These are phyloP conservation scores for Heloderma charlesbogerti DNA, from an alignment of 2,113 vertebrate genomes.

Conservation along the genomic window DNA sequence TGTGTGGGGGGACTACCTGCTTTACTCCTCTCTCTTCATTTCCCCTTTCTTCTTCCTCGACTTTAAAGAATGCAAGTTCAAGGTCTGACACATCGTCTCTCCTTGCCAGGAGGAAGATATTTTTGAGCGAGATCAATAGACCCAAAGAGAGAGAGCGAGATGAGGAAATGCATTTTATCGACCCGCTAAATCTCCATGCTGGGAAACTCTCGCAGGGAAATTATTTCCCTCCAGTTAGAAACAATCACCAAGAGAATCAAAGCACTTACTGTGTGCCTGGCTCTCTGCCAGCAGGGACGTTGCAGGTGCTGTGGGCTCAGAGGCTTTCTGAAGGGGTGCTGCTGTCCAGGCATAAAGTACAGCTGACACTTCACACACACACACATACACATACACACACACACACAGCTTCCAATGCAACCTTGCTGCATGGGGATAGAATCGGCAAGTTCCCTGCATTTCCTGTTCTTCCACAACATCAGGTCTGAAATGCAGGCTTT, in stretches of 20 bases:
- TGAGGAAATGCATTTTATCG: constrained; percentile 67
- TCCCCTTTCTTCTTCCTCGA: background rate
- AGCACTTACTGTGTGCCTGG: background rate
- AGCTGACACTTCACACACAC: background rate
- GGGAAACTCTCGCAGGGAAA: constrained; percentile 52
- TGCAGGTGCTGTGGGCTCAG: fast-evolving
- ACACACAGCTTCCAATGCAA: fast-evolving
- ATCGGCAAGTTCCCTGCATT: background rate
- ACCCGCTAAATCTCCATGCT: constrained; percentile 45
- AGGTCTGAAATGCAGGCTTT: background rate
- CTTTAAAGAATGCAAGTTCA: constrained; percentile 30
- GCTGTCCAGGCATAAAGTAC: background rate
- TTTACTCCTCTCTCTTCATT: background rate
- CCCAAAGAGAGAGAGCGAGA: constrained; percentile 19
- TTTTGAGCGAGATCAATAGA: constrained; percentile 44
- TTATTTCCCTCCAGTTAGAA: constrained; percentile 11
- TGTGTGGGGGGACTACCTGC: background rate
- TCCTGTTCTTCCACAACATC: background rate
- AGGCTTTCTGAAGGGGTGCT: background rate
- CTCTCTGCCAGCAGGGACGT: background rate
- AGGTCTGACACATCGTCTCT: constrained; percentile 17
- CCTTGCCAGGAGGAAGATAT: constrained; percentile 36
- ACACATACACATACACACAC: no score
- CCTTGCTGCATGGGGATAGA: background rate
- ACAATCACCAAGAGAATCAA: constrained; percentile 50